Percentiles rank a stretch among this genome's conserved stretches.
phyloP scores from a whole-genome alignment of 2,113 vertebrate species.

The Ictidomys tridecemlineatus region DNA sequence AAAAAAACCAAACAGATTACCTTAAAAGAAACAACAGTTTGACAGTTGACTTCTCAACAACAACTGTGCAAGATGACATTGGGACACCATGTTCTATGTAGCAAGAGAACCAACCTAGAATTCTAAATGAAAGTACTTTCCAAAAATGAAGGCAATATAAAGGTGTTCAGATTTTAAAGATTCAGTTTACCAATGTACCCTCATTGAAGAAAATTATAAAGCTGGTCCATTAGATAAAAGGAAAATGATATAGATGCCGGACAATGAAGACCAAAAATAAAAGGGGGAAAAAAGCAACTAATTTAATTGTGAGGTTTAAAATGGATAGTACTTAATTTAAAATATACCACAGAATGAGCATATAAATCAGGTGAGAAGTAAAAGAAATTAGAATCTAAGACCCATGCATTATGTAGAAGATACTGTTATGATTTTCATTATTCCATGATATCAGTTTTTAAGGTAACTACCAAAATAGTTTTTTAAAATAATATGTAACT shows the following conservation, averaged over 20 bases:
- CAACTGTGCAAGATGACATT: neutral
- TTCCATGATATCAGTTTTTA: too few species aligned
- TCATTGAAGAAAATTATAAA: neutral
- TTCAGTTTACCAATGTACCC: neutral
- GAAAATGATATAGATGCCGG: neutral
- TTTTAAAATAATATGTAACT: too few species aligned
- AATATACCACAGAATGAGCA: neutral
- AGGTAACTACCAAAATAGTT: too few species aligned
- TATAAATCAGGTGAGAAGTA: neutral
- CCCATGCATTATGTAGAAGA: neutral
- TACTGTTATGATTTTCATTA: too few species aligned
- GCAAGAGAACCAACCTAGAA: neutral
- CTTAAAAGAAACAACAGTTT: neutral
- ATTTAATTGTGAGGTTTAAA: neutral
- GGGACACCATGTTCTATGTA: neutral
- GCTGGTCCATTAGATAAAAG: neutral
- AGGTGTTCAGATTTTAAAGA: slow-evolving; percentile 33
- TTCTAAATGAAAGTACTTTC: neutral
- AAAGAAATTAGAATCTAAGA: neutral
- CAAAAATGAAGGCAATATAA: slow-evolving; percentile 21
- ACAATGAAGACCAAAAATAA: neutral
- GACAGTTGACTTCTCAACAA: neutral
- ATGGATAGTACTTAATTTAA: neutral
- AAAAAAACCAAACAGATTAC: neutral
- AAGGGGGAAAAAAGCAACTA: neutral